phyloP scores from a whole-genome alignment of 2,888 invertebrate species.

The Drosophila mimica region DNA sequence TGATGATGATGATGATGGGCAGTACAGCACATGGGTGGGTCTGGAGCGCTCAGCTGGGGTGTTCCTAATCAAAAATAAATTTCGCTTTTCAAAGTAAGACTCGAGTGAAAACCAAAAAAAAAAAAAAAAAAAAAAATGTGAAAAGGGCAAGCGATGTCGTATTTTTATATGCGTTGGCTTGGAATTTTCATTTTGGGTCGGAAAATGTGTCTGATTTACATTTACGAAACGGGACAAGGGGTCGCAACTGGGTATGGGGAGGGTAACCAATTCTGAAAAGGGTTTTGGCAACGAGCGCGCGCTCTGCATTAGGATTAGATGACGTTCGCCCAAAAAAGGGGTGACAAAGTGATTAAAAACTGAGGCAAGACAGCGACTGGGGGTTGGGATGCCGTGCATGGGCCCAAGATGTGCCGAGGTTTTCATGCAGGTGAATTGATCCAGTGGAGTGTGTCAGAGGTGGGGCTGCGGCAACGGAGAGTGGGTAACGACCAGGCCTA shows the following conservation, averaged over 20 bases:
- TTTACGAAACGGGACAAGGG: conserved; percentile 44
- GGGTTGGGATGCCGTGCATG: conserved; percentile 30
- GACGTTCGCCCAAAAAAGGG: conserved; percentile 50
- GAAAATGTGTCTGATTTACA: conserved; percentile 79
- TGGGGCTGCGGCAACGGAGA: not conserved
- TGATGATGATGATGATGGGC: conserved; percentile 34
- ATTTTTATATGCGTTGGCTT: conserved; percentile 58
- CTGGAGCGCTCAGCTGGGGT: conserved; percentile 35
- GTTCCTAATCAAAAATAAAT: conserved; percentile 77
- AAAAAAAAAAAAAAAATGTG: conserved; percentile 15
- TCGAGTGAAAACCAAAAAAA: conserved; percentile 11
- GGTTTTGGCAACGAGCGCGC: conserved; percentile 62
- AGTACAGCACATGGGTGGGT: conserved; percentile 28
- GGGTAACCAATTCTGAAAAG: conserved; percentile 59
- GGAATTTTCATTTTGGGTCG: conserved; percentile 70
- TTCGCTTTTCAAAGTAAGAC: conserved; percentile 53
- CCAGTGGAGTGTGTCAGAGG: not conserved
- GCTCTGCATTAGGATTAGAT: conserved; percentile 63
- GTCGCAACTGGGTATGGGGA: conserved; percentile 15
- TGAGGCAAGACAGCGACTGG: conserved; percentile 53
- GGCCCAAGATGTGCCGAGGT: conserved; percentile 56
- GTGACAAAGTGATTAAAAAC: conserved; percentile 80
- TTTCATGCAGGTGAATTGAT: conserved; percentile 43
- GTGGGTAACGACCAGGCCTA: conserved; percentile 18
- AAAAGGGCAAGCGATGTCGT: conserved; percentile 39